Conservation (phyloP, 2,888 invertebrate species). For the Actias luna region DNA sequence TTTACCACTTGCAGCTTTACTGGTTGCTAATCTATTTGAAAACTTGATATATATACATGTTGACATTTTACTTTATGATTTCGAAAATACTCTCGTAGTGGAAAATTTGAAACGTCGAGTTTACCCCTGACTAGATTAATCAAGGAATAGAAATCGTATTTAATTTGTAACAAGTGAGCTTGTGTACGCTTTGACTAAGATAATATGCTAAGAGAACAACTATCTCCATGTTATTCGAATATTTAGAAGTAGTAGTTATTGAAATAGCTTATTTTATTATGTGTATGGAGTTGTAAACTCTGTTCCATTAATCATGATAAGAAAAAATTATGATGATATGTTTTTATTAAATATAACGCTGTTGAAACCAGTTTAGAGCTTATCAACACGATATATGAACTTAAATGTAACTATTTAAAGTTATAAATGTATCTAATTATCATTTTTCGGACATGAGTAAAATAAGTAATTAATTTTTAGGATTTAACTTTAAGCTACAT, state of each 20-base stretch:
- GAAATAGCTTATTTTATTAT: not conserved
- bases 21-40: conserved; percentile 4
- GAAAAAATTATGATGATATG: too few species aligned
- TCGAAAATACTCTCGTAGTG: conserved; percentile 1
- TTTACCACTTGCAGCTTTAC: not conserved
- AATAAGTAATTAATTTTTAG: too few species aligned
- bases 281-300: not conserved
- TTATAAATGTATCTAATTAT: too few species aligned
- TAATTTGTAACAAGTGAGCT: not conserved
- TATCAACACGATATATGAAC: too few species aligned
- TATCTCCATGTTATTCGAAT: not conserved
- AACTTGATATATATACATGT: not conserved
- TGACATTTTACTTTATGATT: conserved; percentile 1
- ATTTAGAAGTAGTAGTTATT: not conserved
- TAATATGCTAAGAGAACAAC: not conserved
- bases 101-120: not conserved
- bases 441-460: too few species aligned
- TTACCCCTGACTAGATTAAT: not conserved
- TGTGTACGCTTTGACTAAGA: not conserved
- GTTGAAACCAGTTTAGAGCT: too few species aligned
- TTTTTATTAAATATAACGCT: too few species aligned
- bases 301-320: not conserved
- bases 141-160: not conserved
- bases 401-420: too few species aligned
- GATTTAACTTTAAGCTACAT: too few species aligned